phyloP scores from a whole-genome alignment of 2,888 invertebrate genomes.

The Bhutanitis thaidina region DNA sequence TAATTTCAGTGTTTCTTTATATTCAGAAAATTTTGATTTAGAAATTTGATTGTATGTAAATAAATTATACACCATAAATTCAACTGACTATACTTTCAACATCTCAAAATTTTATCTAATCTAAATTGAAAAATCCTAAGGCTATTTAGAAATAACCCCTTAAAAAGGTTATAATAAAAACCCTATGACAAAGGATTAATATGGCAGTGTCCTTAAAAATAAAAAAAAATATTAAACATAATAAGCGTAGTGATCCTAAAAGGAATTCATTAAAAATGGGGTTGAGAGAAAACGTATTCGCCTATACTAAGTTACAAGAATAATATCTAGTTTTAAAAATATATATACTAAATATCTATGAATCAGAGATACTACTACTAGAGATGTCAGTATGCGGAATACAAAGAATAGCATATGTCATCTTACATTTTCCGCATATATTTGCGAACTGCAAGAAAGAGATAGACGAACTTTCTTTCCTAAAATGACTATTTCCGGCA shows the following conservation, averaged over 20 bases:
- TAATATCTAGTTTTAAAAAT: constrained; percentile 27
- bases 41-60: constrained; percentile 9
- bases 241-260: constrained; percentile 64
- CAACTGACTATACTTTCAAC: constrained; percentile 29
- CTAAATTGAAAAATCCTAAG: constrained; percentile 27
- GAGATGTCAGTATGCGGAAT: not conserved
- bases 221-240: constrained; percentile 53
- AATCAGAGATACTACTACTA: constrained; percentile 1
- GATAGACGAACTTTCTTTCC: not conserved
- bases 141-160: constrained; percentile 7
- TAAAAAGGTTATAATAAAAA: constrained; percentile 17
- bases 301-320: constrained; percentile 19
- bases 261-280: constrained; percentile 35
- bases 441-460: not conserved
- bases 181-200: constrained; percentile 30
- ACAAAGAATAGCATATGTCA: not conserved
- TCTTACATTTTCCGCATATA: not conserved
- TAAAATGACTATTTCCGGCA: too few relatives aligned
- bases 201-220: constrained; percentile 64
- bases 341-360: constrained; percentile 20
- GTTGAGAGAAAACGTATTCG: constrained; percentile 9
- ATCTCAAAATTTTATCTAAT: constrained; percentile 31
- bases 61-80: constrained; percentile 8
- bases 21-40: not conserved
- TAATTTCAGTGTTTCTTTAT: constrained; percentile 37